Percentiles rank a stretch among this genome's conserved stretches.
Conservation (phyloP, 2,797 vertebrate species). For the Podarcis lilfordi region DNA sequence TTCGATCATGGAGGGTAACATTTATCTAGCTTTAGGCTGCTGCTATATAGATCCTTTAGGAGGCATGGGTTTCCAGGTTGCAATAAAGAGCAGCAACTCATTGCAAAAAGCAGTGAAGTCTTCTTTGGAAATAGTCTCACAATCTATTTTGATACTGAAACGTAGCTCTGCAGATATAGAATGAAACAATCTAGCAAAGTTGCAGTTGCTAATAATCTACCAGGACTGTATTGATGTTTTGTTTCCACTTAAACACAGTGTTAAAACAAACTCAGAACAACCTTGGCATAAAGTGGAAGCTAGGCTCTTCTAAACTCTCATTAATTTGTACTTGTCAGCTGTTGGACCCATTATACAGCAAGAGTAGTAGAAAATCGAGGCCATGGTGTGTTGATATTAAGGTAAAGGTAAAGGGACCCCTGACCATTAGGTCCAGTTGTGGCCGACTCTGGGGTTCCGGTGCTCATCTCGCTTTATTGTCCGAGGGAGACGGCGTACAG, state of each 20-base stretch:
- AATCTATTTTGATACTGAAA: conserved; percentile 32
- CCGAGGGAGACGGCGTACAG: no score
- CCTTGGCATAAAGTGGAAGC: background rate
- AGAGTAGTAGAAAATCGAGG: conserved; percentile 4
- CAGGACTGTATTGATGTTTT: conserved; percentile 34
- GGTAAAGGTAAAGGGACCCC: no score
- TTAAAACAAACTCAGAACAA: conserved; percentile 35
- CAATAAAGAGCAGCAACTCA: conserved; percentile 33
- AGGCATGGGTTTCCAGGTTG: conserved; percentile 32
- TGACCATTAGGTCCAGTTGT: no score
- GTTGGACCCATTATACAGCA: background rate
- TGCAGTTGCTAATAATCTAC: conserved; percentile 19
- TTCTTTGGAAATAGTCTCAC: conserved; percentile 45
- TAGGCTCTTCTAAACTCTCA: background rate
- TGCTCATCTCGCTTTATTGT: no score
- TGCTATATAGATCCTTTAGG: conserved; percentile 46
- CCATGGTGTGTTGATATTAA: conserved; percentile 12
- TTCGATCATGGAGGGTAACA: conserved; percentile 50
- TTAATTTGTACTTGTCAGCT: background rate
- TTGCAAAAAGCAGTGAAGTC: conserved; percentile 23
- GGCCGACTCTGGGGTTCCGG: no score
- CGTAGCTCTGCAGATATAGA: background rate
- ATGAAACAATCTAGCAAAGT: conserved; percentile 12
- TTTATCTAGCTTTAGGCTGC: conserved; percentile 34
- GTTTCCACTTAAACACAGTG: conserved; percentile 35